phyloP scores from a whole-genome alignment of 2,888 invertebrate genomes.

The Diabrotica balteata region DNA sequence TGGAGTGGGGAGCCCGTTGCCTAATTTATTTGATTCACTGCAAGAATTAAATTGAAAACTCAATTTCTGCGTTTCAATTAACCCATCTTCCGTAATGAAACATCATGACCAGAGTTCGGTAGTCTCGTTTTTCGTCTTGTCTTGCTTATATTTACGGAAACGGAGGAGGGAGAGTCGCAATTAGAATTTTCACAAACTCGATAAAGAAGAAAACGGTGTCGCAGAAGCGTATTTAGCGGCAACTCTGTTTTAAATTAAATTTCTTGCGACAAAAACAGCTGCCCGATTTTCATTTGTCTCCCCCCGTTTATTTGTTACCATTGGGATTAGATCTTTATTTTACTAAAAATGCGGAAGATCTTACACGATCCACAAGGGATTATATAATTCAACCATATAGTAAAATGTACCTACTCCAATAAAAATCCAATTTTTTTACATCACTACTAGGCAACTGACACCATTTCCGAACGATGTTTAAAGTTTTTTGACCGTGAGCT shows the following conservation, averaged over 20 bases:
- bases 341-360: too few species aligned
- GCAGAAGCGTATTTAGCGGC: constrained; percentile 17
- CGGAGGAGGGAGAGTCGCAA: constrained; percentile 17
- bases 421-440: too few species aligned
- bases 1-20: not conserved
- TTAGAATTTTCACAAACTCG: constrained; percentile 22
- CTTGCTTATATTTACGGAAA: constrained; percentile 10
- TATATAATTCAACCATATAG: too few species aligned
- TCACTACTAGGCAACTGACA: too few species aligned
- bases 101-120: constrained; percentile 23
- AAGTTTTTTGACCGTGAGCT: too few species aligned
- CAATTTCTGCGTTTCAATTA: constrained; percentile 25
- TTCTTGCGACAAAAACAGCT: constrained; percentile 15
- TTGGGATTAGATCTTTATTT: not conserved
- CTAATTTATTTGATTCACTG: constrained; percentile 20
- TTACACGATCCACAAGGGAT: too few species aligned
- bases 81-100: constrained; percentile 26
- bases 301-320: not conserved
- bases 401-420: too few species aligned
- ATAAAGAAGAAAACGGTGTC: constrained; percentile 22
- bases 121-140: constrained; percentile 10
- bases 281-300: constrained; percentile 15
- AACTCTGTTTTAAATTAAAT: constrained; percentile 23
- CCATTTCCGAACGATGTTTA: too few species aligned
- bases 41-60: constrained; percentile 25